These are phyloP conservation scores for Sphaerophoria rueppellii DNA, from an alignment of 2,888 invertebrate species.

Conservation along the genomic window DNA sequence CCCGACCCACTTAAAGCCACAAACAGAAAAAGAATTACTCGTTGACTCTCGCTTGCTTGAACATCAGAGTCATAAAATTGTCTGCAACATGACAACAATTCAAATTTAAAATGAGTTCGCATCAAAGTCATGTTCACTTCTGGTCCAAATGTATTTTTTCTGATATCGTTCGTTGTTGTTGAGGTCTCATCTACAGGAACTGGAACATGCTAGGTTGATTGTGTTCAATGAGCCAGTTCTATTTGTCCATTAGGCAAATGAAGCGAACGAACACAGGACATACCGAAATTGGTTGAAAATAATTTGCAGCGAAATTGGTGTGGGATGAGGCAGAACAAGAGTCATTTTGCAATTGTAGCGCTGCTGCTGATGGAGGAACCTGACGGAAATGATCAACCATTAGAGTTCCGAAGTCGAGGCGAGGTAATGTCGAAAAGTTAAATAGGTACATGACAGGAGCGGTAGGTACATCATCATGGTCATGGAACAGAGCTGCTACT, in stretches of 20 bases:
- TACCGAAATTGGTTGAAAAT: slow-evolving; percentile 56
- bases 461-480: not conserved
- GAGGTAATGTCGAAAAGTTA: slow-evolving; percentile 30
- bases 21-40: slow-evolving; percentile 12
- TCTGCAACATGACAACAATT: slow-evolving; percentile 69
- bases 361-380: slow-evolving; percentile 1
- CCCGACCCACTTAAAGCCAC: not conserved
- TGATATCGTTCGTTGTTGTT: slow-evolving; percentile 28
- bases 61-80: slow-evolving; percentile 60
- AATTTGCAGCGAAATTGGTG: slow-evolving; percentile 42
- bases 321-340: slow-evolving; percentile 18
- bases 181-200: no score
- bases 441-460: slow-evolving; percentile 2
- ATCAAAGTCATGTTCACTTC: slow-evolving; percentile 53
- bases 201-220: slow-evolving; percentile 2
- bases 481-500: not conserved
- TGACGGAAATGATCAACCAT: slow-evolving; percentile 43
- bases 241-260: slow-evolving; percentile 64
- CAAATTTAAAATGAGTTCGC: slow-evolving; percentile 67
- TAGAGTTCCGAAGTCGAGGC: not conserved
- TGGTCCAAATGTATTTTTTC: slow-evolving; percentile 7
- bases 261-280: slow-evolving; percentile 59
- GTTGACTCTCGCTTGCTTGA: slow-evolving; percentile 32
- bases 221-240: slow-evolving; percentile 8
- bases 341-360: not conserved